Conservation (phyloP, 2,888 invertebrate species). For the Lepidonotus clava region DNA sequence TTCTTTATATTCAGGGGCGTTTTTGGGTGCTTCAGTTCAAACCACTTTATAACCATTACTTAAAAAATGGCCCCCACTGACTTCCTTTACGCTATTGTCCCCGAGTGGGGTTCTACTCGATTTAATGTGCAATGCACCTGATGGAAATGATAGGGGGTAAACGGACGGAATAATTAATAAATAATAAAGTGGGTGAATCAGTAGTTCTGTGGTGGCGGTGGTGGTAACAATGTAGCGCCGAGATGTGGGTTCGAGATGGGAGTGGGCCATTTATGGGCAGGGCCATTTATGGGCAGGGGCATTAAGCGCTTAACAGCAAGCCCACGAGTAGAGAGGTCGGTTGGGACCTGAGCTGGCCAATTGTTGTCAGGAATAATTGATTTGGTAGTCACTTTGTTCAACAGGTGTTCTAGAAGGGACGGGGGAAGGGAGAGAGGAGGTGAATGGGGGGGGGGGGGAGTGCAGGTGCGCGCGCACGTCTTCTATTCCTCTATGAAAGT, state of each 20-base stretch:
- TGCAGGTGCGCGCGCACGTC: not conserved
- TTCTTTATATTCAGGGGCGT: no score
- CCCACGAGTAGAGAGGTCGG: not conserved
- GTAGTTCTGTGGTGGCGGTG: not conserved
- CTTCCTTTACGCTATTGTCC: no score
- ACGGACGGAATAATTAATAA: not conserved
- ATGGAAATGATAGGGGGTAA: not conserved
- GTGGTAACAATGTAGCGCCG: not conserved
- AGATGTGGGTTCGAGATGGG: not conserved
- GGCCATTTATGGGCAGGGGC: not conserved
- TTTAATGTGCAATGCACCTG: no score
- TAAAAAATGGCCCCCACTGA: no score
- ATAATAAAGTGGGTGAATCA: not conserved
- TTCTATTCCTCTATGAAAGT: no score
- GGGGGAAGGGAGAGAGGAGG: constrained; percentile 2
- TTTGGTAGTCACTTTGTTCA: constrained; percentile 45
- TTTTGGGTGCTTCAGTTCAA: no score
- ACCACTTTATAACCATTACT: no score
- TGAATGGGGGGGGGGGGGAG: not conserved
- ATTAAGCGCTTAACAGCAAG: not conserved
- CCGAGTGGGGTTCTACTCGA: no score
- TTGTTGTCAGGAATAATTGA: constrained; percentile 21
- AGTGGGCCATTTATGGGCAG: not conserved
- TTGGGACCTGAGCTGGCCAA: not conserved
- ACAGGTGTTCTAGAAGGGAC: constrained; percentile 31